These are phyloP conservation scores for Scytalopus superciliaris DNA, from an alignment of 2,113 vertebrate genomes.

Conservation along the genomic window DNA sequence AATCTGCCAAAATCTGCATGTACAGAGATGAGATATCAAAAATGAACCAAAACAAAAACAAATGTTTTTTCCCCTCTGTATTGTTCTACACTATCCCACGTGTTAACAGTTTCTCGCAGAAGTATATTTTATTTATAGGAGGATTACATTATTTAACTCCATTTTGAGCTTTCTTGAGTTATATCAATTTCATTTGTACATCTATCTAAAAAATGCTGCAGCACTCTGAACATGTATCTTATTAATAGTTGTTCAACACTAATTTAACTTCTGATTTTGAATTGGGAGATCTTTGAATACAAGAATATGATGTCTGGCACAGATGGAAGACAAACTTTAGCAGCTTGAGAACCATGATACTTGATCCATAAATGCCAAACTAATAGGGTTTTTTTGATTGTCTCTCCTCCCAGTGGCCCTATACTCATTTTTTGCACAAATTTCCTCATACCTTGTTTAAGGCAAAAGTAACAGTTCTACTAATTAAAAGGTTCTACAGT, in stretches of 20 bases:
- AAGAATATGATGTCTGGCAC: neutral
- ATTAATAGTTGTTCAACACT: neutral
- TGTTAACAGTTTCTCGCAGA: neutral
- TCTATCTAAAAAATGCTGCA: neutral
- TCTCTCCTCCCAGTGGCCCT: neutral
- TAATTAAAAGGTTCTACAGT: neutral
- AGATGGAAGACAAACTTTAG: neutral
- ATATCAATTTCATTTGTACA: neutral
- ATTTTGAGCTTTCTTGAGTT: neutral
- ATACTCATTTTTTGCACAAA: neutral
- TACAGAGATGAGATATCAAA: neutral
- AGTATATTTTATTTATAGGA: neutral
- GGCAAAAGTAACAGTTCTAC: neutral
- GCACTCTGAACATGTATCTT: neutral
- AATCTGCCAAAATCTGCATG: neutral
- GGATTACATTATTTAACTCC: neutral
- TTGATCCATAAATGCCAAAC: neutral
- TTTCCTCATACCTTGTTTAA: neutral
- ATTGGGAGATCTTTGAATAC: neutral
- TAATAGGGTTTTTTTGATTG: neutral
- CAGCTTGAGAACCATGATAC: neutral
- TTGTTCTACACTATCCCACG: neutral
- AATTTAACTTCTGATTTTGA: neutral
- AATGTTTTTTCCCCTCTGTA: fast-evolving
- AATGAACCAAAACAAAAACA: neutral